Base-by-base conservation (phyloP, 2,113 vertebrate species). In the Trinectes maculatus region DNA sequence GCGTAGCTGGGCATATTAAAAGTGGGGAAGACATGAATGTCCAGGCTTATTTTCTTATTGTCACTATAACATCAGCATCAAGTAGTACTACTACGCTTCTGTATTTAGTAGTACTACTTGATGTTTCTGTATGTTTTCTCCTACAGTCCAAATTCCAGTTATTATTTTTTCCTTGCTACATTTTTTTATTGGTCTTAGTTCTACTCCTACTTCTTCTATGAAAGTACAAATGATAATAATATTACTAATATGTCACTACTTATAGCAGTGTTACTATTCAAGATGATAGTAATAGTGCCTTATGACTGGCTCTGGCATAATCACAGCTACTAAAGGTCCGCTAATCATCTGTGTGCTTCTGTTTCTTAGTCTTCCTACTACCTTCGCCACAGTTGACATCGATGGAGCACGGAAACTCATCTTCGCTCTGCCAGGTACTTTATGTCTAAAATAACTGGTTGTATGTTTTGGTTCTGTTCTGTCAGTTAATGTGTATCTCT, bases 331-430 rank as follows among this genome's bases (percentile, higher is more conserved):
- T 43, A 1, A 10, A 52, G 26, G 37, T 15, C 44, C 22, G n/a
- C 12, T 39, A 40, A 53, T 33, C 2, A 28, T 8, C 12, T 15
- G 1, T 39, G 7, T 68, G 10, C 76, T 65, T 89, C 82, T 87
- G 48, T 62, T 48, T 80, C 66, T 10, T 79, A 99, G 98, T 85
- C 92, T 99, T 85, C 96, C 98, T 76, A 99, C 98, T 62, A 99
- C 98, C 66, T 99, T 99, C 90, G 97, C 97, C 89, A 99, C 98
- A 65, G 92, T 94, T 84, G 98, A 99, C 92, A 97, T 94, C 55
- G 96, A 99, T 42, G 96, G 98, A 1, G 91, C 95, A 84, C 93
- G 97, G 84, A 99, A 99, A 93, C 96, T 99, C 80, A 99, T 99
- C 89, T 99, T 99, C 91, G 98, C 98, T 0, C 94, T 99, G 80